Base-by-base conservation (phyloP, 2,888 invertebrate genomes). In the Sipha maydis region DNA sequence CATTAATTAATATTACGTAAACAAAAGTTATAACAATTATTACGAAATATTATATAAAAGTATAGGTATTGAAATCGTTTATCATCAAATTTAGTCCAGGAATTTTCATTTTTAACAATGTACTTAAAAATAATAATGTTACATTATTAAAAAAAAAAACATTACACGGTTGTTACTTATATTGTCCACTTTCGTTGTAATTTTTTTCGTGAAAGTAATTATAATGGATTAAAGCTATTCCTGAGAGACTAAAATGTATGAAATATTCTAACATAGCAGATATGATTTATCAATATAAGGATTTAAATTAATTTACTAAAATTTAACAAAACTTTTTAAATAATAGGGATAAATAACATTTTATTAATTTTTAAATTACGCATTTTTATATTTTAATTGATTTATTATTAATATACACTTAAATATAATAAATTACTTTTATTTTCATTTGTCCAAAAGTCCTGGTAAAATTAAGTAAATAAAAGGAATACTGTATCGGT, bases 111-210 rank as follows among this genome's bases (percentile, higher is more conserved):
- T 80, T 67, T 38, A 80, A 80, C 34, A 80, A 80, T 67, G 61
- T 80, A n/a, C 67, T 38, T 67, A 38, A 38, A 67, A 38, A 80
- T 67, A 75, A 67, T 19, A 4, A n/a, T 80, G 38, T 80, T 80
- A 67, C 80, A 67, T 38, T 38, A 80, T 80, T 80, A 80, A 80
- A 79, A 80, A 80, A 80, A 79, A 80, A 80, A 54, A 28, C 17
- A 38, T 17, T 3, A 48, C 28, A 21, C 69, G 14, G 1, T 69
- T 69, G 28, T 69, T 69, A 25, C 69, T 9, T 69, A 28, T 3
- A 3, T 28, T 69, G 48, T 14, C 14, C 31, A 7, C 17, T 2
- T 9, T 75, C 38, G 21, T 75, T 25, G 21, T 31, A 31, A 31
- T 25, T n/a, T 2, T 9, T n/a, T 69, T 25, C 28, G 7, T 31